Base-by-base conservation (phyloP, 2,113 vertebrate genomes). In the Symphodus melops region DNA sequence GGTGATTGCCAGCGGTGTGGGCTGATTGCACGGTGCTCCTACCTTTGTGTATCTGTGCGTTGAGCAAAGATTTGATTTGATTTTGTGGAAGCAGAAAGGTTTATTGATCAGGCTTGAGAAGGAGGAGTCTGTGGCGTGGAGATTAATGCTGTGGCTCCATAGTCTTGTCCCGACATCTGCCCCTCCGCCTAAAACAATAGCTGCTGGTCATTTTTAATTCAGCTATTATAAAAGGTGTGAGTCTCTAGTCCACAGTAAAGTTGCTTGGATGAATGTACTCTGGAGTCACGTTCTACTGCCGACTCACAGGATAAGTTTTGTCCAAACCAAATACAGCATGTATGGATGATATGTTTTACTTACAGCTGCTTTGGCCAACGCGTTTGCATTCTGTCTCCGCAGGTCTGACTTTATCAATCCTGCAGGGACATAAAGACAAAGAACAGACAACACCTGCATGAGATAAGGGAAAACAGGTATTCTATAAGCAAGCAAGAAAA, bases 351-450 rank as follows among this genome's bases (percentile, higher is more conserved):
- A 10, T 33, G 28, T 5, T 33, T 33, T 94, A 97, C 97, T 97
- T 91, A 98, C 97, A 23, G 66, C 83, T 49, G 93, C 90, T 67
- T 92, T 84, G 33, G 66, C 86, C 72, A 88, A 79, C 72, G 62
- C 69, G 91, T 96, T 97, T 28, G 96, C 96, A n/a, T 87, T 94
- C 64, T 96, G 96, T 79, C 97, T 95, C 75, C 93, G 93, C 21
- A 98, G 95, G 72, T 98, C 96, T 21, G 96, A 92, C 86, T 94
- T 97, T 73, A 98, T 97, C 44, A 97, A 94, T 17, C 88, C 97
- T 98, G 84, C 61, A 73, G 53, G 36, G 77, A 41, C 80, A n/a
- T 12, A 23, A 28, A 57, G 20, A 69, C 7, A 60, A 2, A 64
- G 19, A 37, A 60, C 9, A 48, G 2, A 1, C 33, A 3, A 65